Percentiles rank a stretch among this genome's conserved stretches.
Evolutionary conservation across 2,888 invertebrate genomes (phyloP).

Genomic region (Oxycera nigricornis): DNA sequence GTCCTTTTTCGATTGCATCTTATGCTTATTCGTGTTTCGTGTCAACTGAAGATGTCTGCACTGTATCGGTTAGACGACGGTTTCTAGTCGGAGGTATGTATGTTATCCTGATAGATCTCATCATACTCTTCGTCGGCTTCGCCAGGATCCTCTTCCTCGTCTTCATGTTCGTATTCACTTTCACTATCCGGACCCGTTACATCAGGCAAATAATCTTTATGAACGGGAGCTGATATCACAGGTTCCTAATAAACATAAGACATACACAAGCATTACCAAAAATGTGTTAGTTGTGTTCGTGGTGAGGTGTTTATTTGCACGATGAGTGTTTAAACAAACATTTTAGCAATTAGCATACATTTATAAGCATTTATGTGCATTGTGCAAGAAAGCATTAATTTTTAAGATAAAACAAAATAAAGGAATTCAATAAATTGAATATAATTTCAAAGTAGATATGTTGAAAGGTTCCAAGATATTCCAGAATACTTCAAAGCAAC

Average conservation of each 20-base stretch:
- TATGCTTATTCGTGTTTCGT: not conserved
- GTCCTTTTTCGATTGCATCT: not conserved
- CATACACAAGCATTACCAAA: constrained; percentile 23
- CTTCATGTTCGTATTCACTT: constrained; percentile 65
- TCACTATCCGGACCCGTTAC: constrained; percentile 65
- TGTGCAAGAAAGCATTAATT: too few species aligned
- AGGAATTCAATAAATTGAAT: too few species aligned
- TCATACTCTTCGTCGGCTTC: constrained; percentile 70
- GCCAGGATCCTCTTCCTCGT: constrained; percentile 66
- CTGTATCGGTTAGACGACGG: not conserved
- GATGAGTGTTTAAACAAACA: too few species aligned
- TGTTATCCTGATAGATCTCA: constrained; percentile 64
- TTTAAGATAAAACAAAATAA: too few species aligned
- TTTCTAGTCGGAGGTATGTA: constrained; percentile 59
- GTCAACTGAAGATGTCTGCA: not conserved
- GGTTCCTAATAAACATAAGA: constrained; percentile 56
- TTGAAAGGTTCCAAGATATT: too few species aligned
- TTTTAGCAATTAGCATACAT: too few species aligned
- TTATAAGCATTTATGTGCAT: too few species aligned
- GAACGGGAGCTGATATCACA: constrained; percentile 64
- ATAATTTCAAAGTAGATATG: too few species aligned
- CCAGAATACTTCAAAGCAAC: too few species aligned
- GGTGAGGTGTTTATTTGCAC: too few species aligned
- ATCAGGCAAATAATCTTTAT: constrained; percentile 68
- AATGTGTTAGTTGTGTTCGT: not conserved